A percentile compares a stretch with the other conserved stretches of the same genome.
Evolutionary conservation across 2,797 vertebrate species (phyloP).

Genomic region (Stomatorhinus walkeri): DNA sequence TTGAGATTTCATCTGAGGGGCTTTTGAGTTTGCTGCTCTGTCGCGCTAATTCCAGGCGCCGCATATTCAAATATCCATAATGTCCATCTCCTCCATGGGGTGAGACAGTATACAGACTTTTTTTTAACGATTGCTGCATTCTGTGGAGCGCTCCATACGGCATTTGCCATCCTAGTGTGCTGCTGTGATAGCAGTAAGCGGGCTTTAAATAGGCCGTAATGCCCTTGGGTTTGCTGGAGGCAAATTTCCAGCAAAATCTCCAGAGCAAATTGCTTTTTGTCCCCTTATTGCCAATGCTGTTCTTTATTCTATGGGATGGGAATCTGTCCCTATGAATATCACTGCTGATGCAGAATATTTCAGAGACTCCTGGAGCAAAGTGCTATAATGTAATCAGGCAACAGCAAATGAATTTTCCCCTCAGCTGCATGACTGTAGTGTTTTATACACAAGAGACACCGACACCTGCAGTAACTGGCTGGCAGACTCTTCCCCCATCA

Average conservation of each 20-base stretch:
- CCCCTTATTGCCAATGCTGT: constrained; percentile 25
- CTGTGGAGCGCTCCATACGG: constrained; percentile 26
- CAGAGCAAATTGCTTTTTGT: constrained; percentile 30
- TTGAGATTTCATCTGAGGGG: neutral
- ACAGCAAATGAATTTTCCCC: constrained; percentile 54
- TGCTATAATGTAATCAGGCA: constrained; percentile 41
- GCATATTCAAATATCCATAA: neutral
- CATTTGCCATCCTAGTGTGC: neutral
- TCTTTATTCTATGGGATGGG: constrained; percentile 14
- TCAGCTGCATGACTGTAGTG: constrained; percentile 45
- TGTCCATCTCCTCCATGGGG: constrained; percentile 26
- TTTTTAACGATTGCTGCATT: constrained; percentile 26
- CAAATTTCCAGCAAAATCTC: constrained; percentile 16
- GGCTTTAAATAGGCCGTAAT: neutral
- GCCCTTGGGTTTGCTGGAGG: neutral
- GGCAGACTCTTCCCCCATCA: neutral
- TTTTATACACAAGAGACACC: constrained; percentile 29
- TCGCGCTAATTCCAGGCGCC: neutral
- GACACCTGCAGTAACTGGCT: neutral
- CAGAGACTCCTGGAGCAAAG: constrained; percentile 22
- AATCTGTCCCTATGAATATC: constrained; percentile 11
- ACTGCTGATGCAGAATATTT: constrained; percentile 18
- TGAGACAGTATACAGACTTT: constrained; percentile 25
- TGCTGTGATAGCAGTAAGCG: constrained; percentile 11
- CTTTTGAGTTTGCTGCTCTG: neutral